Percentiles rank a stretch among this genome's conserved stretches.
These are phyloP conservation scores for Marronus borbonicus DNA, from an alignment of 2,888 invertebrate genomes.

Conservation along the genomic window DNA sequence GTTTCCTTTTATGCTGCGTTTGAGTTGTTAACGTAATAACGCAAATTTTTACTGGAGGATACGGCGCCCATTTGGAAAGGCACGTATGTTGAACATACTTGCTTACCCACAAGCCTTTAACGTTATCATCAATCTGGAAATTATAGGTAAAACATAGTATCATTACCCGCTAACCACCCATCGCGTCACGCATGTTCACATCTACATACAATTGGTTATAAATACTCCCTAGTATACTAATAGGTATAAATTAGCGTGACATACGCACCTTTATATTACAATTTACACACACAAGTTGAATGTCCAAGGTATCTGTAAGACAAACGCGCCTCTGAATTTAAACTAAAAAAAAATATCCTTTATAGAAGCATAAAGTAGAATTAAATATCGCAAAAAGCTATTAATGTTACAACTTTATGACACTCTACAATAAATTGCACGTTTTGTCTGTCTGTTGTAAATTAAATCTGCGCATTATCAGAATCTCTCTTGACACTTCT, in stretches of 20 bases:
- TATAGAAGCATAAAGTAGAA: constrained; percentile 30
- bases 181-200: constrained; percentile 40
- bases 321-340: constrained; percentile 9
- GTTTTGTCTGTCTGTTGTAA: constrained; percentile 17
- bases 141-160: constrained; percentile 40
- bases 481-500: neutral
- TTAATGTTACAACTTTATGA: constrained; percentile 25
- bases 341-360: constrained; percentile 37
- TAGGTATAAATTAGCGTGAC: constrained; percentile 39
- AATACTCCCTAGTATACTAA: constrained; percentile 38
- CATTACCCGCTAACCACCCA: constrained; percentile 46
- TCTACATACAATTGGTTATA: constrained; percentile 51
- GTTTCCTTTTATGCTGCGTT: neutral
- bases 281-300: constrained; percentile 5
- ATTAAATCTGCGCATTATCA: constrained; percentile 10
- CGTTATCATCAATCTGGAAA: constrained; percentile 38
- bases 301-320: neutral
- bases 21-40: constrained; percentile 16
- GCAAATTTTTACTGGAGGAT: constrained; percentile 30
- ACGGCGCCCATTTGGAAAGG: constrained; percentile 5
- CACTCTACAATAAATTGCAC: neutral
- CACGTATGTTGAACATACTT: neutral
- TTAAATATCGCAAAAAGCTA: constrained; percentile 20
- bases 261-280: constrained; percentile 40
- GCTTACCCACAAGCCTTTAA: neutral